Base-by-base conservation (phyloP, 2,113 vertebrate genomes). In the Psettodes erumei region DNA sequence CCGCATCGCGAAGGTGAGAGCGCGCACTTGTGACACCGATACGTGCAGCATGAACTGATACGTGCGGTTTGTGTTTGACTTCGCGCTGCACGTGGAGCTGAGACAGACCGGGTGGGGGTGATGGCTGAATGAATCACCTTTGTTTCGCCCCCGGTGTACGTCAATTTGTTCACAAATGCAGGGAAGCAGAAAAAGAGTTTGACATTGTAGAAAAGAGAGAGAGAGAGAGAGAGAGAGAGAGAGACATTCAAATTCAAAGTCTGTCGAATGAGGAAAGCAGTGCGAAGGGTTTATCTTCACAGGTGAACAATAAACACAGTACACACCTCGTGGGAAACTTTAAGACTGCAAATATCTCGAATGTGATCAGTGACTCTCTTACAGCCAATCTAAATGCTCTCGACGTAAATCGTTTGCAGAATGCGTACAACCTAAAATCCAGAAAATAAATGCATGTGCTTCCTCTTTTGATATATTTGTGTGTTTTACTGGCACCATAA, bases 71-170 rank as follows among this genome's bases (percentile, higher is more conserved):
- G 28, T 71, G 56, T 66, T 54, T 81, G 50, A 79, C 58, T 88
- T 69, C 2, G 3, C 62, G 16, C 51, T 16, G 28, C 69, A 64
- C 1, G 5, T 54, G 54, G n/a, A 4, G 65, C 10, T 30, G 62
- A 73, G 37, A 56, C 61, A 79, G 40, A 35, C 35, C 12, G 4
- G 12, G 3, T 25, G 56, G 33, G 10, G 54, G 3, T 3, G 30
- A 12, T 47, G 47, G 33, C 7, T 27, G 23, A 79, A 61, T 89
- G 72, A 88, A 63, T 90, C 84, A 87, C 35, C 16, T 5, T 13
- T 51, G 66, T 32, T 60, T 86, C 65, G 58, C 15, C 21, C 45
- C 9, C 42, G 19, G 73, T 65, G 53, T 81, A 61, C 66, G 79
- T 89, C 88, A 88, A 3, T 70, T 54, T 40, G 35, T 53, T 50